Percentiles rank a stretch among this genome's conserved stretches.
phyloP scores from a whole-genome alignment of 2,797 vertebrate species.

The Urocyon cinereoargenteus region DNA sequence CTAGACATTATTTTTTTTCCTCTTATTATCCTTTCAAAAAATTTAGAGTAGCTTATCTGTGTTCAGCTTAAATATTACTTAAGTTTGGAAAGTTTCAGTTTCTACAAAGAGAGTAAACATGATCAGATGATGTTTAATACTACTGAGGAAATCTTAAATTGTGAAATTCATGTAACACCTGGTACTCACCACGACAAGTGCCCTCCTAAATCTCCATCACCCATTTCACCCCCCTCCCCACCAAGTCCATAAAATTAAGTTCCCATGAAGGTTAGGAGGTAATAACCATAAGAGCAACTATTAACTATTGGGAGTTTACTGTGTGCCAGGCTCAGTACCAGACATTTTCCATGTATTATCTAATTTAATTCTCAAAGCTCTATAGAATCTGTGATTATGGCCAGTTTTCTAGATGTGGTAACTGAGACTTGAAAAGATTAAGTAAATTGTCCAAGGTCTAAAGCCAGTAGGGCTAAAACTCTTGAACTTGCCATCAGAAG shows the following conservation, averaged over 20 bases:
- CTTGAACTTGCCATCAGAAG: not conserved
- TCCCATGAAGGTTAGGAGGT: not conserved
- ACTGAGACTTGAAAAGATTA: not conserved
- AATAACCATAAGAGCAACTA: not conserved
- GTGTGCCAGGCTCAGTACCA: not conserved
- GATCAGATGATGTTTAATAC: not conserved
- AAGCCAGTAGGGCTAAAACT: not conserved
- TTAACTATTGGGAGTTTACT: not conserved
- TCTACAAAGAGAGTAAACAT: not conserved
- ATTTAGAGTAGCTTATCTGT: not conserved
- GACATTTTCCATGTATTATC: not conserved
- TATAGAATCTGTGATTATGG: not conserved
- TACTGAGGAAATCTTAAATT: not conserved
- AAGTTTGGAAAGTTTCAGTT: not conserved
- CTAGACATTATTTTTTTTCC: not conserved
- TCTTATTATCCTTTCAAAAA: not conserved
- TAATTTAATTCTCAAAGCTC: not conserved
- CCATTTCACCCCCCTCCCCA: not conserved
- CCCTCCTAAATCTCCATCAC: not conserved
- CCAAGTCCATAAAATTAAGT: not conserved
- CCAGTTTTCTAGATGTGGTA: not conserved
- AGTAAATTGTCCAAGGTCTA: not conserved
- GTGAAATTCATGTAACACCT: not conserved
- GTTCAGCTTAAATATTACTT: not conserved
- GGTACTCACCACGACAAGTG: not conserved